Conservation (phyloP, 2,797 vertebrate genomes). For the Myiothlypis chrysogaster region DNA sequence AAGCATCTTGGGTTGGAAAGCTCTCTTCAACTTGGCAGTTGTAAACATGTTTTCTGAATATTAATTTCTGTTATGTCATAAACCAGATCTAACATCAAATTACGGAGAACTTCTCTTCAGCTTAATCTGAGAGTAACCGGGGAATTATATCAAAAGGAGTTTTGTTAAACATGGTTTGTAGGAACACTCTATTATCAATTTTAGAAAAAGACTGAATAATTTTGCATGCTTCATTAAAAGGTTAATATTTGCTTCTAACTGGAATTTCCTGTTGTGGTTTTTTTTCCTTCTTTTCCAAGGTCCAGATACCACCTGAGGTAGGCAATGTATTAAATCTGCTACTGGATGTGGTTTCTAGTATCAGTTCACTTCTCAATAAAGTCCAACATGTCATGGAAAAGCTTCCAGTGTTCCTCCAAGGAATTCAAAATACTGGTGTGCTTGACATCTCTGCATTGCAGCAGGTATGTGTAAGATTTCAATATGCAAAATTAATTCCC, state of each 20-base stretch:
- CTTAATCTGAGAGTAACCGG: neutral
- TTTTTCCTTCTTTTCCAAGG: slow-evolving; percentile 26
- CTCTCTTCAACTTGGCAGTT: neutral
- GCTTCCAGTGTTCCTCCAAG: slow-evolving; percentile 59
- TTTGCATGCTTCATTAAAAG: neutral
- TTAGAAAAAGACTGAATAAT: neutral
- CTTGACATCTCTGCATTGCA: neutral
- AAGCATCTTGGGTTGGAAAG: neutral
- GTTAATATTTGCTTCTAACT: neutral
- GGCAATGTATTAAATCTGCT: slow-evolving; percentile 34
- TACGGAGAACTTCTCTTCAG: neutral
- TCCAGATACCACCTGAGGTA: slow-evolving; percentile 54
- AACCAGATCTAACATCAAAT: neutral
- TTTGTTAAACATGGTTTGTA: neutral
- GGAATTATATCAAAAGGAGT: neutral
- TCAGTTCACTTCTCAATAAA: slow-evolving; percentile 58
- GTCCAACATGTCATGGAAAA: slow-evolving; percentile 23
- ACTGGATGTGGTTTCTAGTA: slow-evolving; percentile 61
- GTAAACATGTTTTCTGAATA: neutral
- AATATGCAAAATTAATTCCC: neutral
- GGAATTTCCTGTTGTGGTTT: neutral
- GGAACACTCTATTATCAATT: neutral
- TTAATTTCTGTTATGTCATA: neutral
- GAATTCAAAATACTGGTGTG: neutral
- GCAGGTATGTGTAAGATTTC: slow-evolving; percentile 37